Conservation (phyloP, 2,113 vertebrate species). For the Anser cygnoides region DNA sequence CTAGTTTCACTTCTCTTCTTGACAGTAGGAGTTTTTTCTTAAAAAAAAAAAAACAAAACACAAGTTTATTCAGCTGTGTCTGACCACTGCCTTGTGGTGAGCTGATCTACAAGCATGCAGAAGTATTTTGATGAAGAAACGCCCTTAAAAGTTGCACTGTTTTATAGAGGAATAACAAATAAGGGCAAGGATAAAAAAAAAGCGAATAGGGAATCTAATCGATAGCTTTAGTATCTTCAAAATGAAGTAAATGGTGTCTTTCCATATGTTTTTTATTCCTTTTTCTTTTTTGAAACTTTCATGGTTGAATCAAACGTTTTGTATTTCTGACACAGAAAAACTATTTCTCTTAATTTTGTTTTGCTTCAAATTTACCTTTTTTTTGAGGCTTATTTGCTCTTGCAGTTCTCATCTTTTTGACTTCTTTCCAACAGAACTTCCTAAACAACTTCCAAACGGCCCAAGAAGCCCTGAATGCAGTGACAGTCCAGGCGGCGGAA, state of each 20-base stretch:
- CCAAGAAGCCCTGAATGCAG: slow-evolving; percentile 86
- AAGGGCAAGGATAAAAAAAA: neutral
- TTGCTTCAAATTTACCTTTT: neutral
- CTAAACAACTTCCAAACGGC: slow-evolving; percentile 89
- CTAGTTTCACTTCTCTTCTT: neutral
- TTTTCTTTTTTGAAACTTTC: neutral
- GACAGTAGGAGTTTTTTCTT: neutral
- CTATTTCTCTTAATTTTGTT: neutral
- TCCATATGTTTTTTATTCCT: neutral
- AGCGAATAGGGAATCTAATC: neutral
- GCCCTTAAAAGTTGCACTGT: neutral
- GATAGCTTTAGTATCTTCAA: neutral
- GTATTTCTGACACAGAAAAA: neutral
- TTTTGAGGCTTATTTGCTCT: neutral
- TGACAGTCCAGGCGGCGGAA: slow-evolving; percentile 91
- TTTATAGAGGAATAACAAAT: neutral
- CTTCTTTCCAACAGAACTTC: slow-evolving; percentile 80
- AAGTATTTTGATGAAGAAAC: neutral
- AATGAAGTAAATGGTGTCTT: neutral
- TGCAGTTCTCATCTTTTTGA: neutral
- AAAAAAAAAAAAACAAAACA: too few species aligned
- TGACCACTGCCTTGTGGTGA: neutral
- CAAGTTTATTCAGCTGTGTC: neutral
- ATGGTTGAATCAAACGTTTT: neutral
- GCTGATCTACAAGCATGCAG: neutral